Evolutionary conservation across 1,140 invertebrate species (phyloP), one percentile per base, ranked within the genome.

Genomic region (Papilio glaucus): DNA sequence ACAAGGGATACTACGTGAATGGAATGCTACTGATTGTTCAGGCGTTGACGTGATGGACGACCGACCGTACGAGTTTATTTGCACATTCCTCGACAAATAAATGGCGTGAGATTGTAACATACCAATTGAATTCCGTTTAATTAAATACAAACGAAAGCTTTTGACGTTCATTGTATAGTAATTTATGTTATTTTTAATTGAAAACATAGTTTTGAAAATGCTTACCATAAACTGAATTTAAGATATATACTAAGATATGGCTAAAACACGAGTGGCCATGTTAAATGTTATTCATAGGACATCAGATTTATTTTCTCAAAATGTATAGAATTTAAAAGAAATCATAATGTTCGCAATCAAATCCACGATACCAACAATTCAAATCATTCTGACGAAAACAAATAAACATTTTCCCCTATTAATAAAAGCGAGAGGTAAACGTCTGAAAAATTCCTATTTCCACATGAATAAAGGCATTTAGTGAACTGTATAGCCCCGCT

Each of bases 1-100:
- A 65, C 62, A 61, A 65, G 62, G 62, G n/a, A 0, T 65, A n/a
- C n/a, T n/a, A 65, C 62, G 29, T 39, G 62, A 65, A 65, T 65
- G 62, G 62, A 65, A 65, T 65, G 15, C 33, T n/a, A 65, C 62
- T 38, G 62, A 65, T 65, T 65, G 62, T 37, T 65, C 33, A 39
- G 62, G 62, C 29, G 29, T 65, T 65, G 62, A 65, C 62, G 62
- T 65, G 62, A 65, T 65, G 62, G 9, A 65, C 37, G 62, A 39
- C 18, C 37, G 62, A 39, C 18, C 33, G 62, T 65, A 39, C 1
- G n/a, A 63, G 33, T 63, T 39, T 63, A 63, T 63, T 63, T 63
- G 61, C 61, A 63, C 61, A 63, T 37, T 63, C 61, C 29, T 3
- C 18, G 29, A 33, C 29, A 61, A 61, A 61, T 61, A 61, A 33